These are phyloP conservation scores for Drosophila serrata DNA, from an alignment of 1,140 invertebrate genomes.

Conservation along the genomic window DNA sequence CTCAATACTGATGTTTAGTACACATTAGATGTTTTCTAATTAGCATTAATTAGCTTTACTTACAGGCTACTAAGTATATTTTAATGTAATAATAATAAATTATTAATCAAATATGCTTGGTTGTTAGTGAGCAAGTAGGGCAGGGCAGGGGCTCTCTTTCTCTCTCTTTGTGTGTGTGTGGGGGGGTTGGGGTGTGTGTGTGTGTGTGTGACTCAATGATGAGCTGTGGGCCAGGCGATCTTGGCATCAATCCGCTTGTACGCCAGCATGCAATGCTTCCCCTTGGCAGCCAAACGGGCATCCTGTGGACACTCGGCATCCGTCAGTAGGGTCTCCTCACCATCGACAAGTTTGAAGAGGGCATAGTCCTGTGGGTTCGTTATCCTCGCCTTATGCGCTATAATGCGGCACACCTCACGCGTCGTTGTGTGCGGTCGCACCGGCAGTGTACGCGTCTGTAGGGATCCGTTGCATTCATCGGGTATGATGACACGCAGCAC, in stretches of 20 bases:
- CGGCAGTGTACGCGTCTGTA: slow-evolving; percentile 95
- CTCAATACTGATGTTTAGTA: slow-evolving; percentile 82
- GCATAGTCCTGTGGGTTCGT: slow-evolving; percentile 98
- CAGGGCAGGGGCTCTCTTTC: slow-evolving; percentile 1
- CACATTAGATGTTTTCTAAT: slow-evolving; percentile 78
- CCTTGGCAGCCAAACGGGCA: slow-evolving; percentile 89
- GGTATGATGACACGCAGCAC: slow-evolving; percentile 96
- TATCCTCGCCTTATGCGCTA: slow-evolving; percentile 96
- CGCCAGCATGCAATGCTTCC: slow-evolving; percentile 95
- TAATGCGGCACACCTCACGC: slow-evolving; percentile 95
- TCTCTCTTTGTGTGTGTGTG: background rate
- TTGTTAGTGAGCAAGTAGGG: slow-evolving; percentile 77
- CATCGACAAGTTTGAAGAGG: slow-evolving; percentile 95
- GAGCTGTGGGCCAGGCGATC: slow-evolving; percentile 95
- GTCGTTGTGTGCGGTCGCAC: slow-evolving; percentile 96
- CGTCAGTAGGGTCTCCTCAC: slow-evolving; percentile 95
- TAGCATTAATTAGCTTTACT: slow-evolving; percentile 77
- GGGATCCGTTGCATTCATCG: slow-evolving; percentile 95
- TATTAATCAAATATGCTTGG: slow-evolving; percentile 82
- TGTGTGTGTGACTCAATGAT: slow-evolving; percentile 38
- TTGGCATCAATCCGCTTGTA: slow-evolving; percentile 98
- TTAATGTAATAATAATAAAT: slow-evolving; percentile 84
- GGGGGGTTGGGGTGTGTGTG: background rate
- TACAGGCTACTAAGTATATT: slow-evolving; percentile 82
- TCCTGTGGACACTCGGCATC: slow-evolving; percentile 97